Evolutionary conservation across 2,888 invertebrate species (phyloP), one percentile per base, ranked within the genome.

Genomic region (Hipparchia sbordonii): DNA sequence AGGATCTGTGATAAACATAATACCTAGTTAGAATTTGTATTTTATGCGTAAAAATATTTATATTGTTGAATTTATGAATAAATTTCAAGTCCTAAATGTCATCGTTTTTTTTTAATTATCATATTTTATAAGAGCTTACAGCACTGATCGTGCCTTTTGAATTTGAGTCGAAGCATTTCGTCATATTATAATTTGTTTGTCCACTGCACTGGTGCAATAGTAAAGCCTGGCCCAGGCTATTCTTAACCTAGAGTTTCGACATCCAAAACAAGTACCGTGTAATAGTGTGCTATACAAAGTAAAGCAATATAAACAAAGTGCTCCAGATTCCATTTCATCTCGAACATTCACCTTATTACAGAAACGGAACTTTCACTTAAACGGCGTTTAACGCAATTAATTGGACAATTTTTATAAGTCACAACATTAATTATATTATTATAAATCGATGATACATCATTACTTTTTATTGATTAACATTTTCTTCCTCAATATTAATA

Each of bases 1-100:
- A 80, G 77, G 78, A 84, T 86, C 90, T 91, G 91, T 91, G 90
- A 91, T 91, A 91, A 85, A 83, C 82, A 76, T 81, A 78, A 39
- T 39, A 39, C 39, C 39, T 80, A 70, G 74, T 73, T 75, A 74
- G 74, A 75, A 71, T 76, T 66, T 73, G 62, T 67, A 63, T 72
- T 69, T 61, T 72, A 68, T 74, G 62, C 68, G 60, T 71, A 72
- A 71, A 51, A 60, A 74, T 74, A 76, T 76, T 76, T 76, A 76
- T 74, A 61, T 46, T 73, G 76, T 74, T 76, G 71, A 73, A 73
- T 74, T 70, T 70, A 65, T 71, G 57, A 71, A 73, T 72, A 72
- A 72, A 72, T 59, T 65, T 59, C 46, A 13, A 62, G 51, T 54
- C 39, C 54, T 6, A 70, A 52, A 12, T 13, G n/a, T 48, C 1